These are phyloP conservation scores for Callimico goeldii DNA, from an alignment of 2,797 vertebrate genomes.

Conservation along the genomic window DNA sequence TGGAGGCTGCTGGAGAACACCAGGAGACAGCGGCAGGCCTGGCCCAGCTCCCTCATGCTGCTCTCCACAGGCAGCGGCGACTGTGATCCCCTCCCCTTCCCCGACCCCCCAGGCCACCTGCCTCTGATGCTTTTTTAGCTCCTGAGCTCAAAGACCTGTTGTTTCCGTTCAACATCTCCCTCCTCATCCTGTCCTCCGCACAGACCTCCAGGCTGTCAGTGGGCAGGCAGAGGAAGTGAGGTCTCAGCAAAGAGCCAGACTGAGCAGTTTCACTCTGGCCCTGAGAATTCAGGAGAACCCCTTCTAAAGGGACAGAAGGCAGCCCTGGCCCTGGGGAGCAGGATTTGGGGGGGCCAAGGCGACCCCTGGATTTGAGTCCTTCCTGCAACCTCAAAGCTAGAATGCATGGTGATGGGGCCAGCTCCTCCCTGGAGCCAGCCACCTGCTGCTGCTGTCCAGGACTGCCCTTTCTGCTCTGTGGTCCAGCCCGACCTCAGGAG, in stretches of 20 bases:
- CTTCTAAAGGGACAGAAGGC: not conserved
- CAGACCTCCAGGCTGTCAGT: not conserved
- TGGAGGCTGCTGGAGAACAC: not conserved
- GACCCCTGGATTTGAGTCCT: not conserved
- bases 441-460: not conserved
- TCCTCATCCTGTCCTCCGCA: not conserved
- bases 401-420: not conserved
- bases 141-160: not conserved
- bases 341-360: not conserved
- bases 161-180: not conserved
- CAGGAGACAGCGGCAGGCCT: not conserved
- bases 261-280: not conserved
- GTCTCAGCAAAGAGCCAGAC: not conserved
- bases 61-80: too few relatives aligned
- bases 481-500: not conserved
- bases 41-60: rapidly evolving
- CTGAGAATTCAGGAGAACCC: not conserved
- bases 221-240: slow-evolving; percentile 17
- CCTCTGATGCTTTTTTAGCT: not conserved
- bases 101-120: not conserved
- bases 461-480: not conserved
- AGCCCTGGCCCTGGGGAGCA: not conserved
- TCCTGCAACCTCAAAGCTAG: not conserved
- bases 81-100: too few relatives aligned
- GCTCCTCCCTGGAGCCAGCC: not conserved